Base-by-base conservation (phyloP, 2,113 vertebrate genomes). In the Corythoichthys haematopterus region DNA sequence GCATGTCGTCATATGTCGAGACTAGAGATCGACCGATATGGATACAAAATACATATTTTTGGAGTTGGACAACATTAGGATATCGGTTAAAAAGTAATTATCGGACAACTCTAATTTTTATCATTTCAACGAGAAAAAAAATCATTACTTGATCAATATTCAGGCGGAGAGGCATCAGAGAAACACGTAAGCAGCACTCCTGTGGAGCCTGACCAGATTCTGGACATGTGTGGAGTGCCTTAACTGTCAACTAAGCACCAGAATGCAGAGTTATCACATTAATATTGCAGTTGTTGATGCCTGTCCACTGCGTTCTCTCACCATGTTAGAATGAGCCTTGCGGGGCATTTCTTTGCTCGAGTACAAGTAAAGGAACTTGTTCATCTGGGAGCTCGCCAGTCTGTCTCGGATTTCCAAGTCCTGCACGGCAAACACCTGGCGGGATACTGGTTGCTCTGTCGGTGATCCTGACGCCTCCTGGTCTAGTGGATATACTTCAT, bases 301-400 rank as follows among this genome's bases (percentile, higher is more conserved):
- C 28, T 53, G 37, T 4, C 0, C 66, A 16, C 2, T 33, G 33
- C 13, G 4, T 16, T 28, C 2, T 2, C 72, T 81, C 81, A 98
- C 96, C 96, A 98, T 98, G 83, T 96, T 98, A 60, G 96, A 95
- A 81, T 95, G 95, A 0, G 96, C 94, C 87, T 97, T 97, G 45
- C 96, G 90, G 33, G 96, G 96, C 94, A 98, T 94, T 84, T 97
- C 94, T 65, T 97, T 96, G 87, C 96, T 98, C 20, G 94, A 94
- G 74, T 97, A 98, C 56, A 98, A 91, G 72, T 98, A 96, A 16
- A 99, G 92, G 81, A 99, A 99, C 84, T 99, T 99, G 82, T 99
- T 99, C 96, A 99, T 98, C 71, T 98, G 96, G 14, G 97, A 99
- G 0, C 95, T 93, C 43, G 96, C 95, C 85, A 99, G 90, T 7